Base-by-base conservation (phyloP, 2,113 vertebrate species). In the Dinomys branickii region DNA sequence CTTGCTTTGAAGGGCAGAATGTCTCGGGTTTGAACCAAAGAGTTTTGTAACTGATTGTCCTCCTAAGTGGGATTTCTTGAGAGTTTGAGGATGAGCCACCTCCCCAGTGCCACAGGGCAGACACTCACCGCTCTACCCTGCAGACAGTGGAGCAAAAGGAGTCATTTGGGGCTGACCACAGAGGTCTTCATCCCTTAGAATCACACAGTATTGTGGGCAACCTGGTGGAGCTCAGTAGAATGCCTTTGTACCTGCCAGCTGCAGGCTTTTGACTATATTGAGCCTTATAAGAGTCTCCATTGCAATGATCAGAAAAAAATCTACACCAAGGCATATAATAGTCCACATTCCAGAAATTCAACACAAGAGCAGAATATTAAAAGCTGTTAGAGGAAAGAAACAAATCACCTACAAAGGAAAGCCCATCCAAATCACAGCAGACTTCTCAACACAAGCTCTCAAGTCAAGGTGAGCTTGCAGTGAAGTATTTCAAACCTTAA, bases 241-340 rank as follows among this genome's bases (percentile, higher is more conserved):
- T 3, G 50, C 9, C 30, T 17, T 20, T n/a, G 35, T 38, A 2
- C 22, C 10, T 0, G 0, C 1, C 9, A 33, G 35, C n/a, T 73
- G 7, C 7, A 38, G 35, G 52, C 10, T 20, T 16, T 0, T 0
- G 9, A 3, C 0, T 38, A n/a, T 4, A 0, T 1, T 52, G 12
- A 20, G 12, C 19, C 24, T 17, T 20, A 0, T 7, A 9, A 7
- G 5, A 50, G 52, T 44, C 67, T 65, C 35, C 65, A 69, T 20
- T 69, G 65, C 33, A 33, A 69, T 8, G 35, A 69, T 69, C 16
- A 69, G 65, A n/a, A 69, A n/a, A n/a, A 69, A 69, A 69, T 7
- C 33, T 16, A 69, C 35, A 69, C 14, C 65, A 69, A n/a, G 16
- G 5, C 33, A 35, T 69, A n/a, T n/a, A 69, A 69, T 69, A 69